A percentile compares a stretch with the other conserved stretches of the same genome.
Conservation (phyloP, 2,113 vertebrate genomes). For the Pogona vitticeps region DNA sequence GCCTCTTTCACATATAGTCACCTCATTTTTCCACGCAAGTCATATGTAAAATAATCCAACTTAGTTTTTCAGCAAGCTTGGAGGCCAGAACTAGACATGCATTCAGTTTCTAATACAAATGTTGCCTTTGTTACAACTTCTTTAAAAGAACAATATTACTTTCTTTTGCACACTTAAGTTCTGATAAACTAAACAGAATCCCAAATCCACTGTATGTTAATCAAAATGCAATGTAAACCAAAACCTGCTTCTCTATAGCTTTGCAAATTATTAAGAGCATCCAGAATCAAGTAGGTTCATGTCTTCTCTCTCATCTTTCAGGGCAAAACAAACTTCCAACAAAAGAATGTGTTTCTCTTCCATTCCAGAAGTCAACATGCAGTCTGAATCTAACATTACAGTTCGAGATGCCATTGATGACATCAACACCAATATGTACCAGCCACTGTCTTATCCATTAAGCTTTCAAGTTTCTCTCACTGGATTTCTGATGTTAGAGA, state of each 20-base stretch:
- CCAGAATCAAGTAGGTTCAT: constrained; percentile 66
- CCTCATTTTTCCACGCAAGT: constrained; percentile 20
- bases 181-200: constrained; percentile 52
- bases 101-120: constrained; percentile 53
- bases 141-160: not conserved
- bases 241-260: constrained; percentile 40
- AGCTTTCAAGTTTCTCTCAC: constrained; percentile 97
- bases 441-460: constrained; percentile 86
- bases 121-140: constrained; percentile 33
- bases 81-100: constrained; percentile 48
- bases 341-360: constrained; percentile 96
- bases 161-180: constrained; percentile 39
- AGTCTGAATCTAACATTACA: constrained; percentile 92
- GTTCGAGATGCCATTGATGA: constrained; percentile 91
- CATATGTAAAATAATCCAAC: constrained; percentile 31
- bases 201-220: constrained; percentile 44
- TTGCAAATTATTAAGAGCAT: constrained; percentile 31
- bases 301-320: constrained; percentile 76
- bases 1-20: constrained; percentile 11
- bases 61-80: constrained; percentile 56
- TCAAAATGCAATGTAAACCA: constrained; percentile 36
- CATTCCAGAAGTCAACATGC: constrained; percentile 91
- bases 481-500: constrained; percentile 96
- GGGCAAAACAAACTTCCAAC: constrained; percentile 75
- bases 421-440: constrained; percentile 88